A percentile compares a stretch with the other conserved stretches of the same genome.
These are phyloP conservation scores for Aporophyla nigra DNA, from an alignment of 2,888 invertebrate species.

Conservation along the genomic window DNA sequence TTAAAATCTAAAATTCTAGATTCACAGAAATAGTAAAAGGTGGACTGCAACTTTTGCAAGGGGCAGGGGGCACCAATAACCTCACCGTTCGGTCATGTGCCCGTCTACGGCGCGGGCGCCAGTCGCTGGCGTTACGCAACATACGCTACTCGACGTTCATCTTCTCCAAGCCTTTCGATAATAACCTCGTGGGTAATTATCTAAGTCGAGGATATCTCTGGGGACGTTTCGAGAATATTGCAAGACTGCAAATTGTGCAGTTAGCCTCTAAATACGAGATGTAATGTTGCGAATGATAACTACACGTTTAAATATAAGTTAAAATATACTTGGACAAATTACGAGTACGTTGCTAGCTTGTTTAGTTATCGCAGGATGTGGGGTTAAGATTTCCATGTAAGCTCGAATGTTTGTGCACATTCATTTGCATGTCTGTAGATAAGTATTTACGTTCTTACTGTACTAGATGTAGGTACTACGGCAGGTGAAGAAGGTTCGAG, in stretches of 20 bases:
- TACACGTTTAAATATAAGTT: not conserved
- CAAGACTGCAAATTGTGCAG: slow-evolving; percentile 51
- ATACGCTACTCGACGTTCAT: slow-evolving; percentile 62
- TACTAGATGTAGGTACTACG: slow-evolving; percentile 4
- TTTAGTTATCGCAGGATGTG: slow-evolving; percentile 4
- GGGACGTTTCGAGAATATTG: slow-evolving; percentile 63
- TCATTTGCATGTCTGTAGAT: slow-evolving; percentile 11
- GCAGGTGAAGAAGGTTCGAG: not conserved
- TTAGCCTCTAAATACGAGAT: slow-evolving; percentile 55
- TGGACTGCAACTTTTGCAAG: slow-evolving; percentile 48
- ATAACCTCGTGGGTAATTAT: slow-evolving; percentile 75
- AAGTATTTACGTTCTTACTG: not conserved
- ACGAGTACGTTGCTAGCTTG: not conserved
- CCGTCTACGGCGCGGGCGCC: slow-evolving; percentile 34
- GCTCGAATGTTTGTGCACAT: slow-evolving; percentile 21
- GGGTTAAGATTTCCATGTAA: slow-evolving; percentile 9
- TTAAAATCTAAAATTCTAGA: slow-evolving; percentile 33
- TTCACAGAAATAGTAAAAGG: slow-evolving; percentile 61
- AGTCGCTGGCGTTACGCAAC: slow-evolving; percentile 64
- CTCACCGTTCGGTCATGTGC: slow-evolving; percentile 59
- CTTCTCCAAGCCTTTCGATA: slow-evolving; percentile 71
- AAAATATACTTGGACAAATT: not conserved
- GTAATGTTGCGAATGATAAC: slow-evolving; percentile 48
- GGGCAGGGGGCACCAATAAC: slow-evolving; percentile 64
- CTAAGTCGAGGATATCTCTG: slow-evolving; percentile 67